Evolutionary conservation across 2,797 vertebrate species (phyloP).

Genomic region (Arctocebus calabarensis): DNA sequence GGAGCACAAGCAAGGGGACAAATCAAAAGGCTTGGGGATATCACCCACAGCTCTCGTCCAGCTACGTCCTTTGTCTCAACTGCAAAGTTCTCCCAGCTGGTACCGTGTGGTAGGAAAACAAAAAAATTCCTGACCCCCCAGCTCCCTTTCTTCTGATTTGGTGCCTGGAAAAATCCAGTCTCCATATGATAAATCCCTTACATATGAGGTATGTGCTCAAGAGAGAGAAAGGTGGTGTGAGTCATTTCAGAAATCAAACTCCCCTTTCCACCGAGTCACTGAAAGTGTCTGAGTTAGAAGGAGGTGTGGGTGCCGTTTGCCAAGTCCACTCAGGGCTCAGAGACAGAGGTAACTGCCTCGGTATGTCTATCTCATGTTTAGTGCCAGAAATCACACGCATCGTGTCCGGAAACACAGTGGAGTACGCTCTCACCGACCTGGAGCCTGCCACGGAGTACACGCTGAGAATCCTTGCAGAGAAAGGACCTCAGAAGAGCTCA

Average conservation of each 20-base stretch:
- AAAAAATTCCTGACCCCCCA: neutral
- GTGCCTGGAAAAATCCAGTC: constrained; percentile 61
- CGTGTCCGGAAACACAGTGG: constrained; percentile 95
- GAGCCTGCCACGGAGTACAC: constrained; percentile 93
- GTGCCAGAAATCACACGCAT: constrained; percentile 92
- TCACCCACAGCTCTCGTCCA: neutral
- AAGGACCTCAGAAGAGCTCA: constrained; percentile 92
- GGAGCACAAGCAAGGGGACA: neutral
- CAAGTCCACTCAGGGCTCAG: neutral
- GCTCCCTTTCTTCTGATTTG: neutral
- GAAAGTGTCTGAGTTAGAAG: constrained; percentile 31
- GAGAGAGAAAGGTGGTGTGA: neutral
- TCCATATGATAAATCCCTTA: constrained; percentile 41
- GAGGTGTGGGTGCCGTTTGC: neutral
- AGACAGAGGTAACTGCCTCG: fast-evolving
- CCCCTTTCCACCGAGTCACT: constrained; percentile 16
- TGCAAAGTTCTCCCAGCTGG: neutral
- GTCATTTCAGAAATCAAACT: constrained; percentile 41
- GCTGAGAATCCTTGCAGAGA: constrained; percentile 93
- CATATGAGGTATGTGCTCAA: neutral
- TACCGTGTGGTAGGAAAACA: neutral
- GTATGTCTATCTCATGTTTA: constrained; percentile 78
- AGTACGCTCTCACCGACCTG: constrained; percentile 93
- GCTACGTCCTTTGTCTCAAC: neutral
- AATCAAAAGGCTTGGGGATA: neutral